Percentiles rank a stretch among this genome's conserved stretches.
Conservation (phyloP, 2,888 invertebrate species). For the Dasypogon diadema region DNA sequence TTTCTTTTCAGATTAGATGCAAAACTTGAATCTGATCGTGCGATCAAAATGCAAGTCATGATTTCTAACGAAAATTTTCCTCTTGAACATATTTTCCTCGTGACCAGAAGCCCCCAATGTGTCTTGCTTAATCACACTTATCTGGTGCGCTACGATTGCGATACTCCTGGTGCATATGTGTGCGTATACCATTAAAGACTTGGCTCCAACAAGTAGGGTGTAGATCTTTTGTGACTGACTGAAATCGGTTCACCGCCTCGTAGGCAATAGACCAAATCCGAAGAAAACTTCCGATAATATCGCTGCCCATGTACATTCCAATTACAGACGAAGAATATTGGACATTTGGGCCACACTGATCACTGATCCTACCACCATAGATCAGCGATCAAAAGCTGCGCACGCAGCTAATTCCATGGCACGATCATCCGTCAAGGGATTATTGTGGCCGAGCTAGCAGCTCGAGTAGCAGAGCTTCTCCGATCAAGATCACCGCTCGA, state of each 20-base stretch:
- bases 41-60: constrained; percentile 22
- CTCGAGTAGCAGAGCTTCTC: constrained; percentile 12
- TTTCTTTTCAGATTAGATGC: too few species aligned
- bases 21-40: not conserved
- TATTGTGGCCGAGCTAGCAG: not conserved
- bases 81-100: constrained; percentile 2
- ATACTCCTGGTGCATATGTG: not conserved
- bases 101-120: constrained; percentile 25
- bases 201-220: constrained; percentile 3
- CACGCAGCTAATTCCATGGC: constrained; percentile 10
- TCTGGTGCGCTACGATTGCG: constrained; percentile 5
- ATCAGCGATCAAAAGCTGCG: not conserved
- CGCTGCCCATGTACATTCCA: not conserved
- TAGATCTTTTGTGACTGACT: constrained; percentile 7
- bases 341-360: not conserved
- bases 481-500: not conserved
- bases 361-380: constrained; percentile 5
- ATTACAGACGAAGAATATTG: not conserved
- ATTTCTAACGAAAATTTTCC: not conserved
- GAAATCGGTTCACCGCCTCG: constrained; percentile 39
- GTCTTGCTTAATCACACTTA: constrained; percentile 23
- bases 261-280: constrained; percentile 41
- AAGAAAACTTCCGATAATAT: constrained; percentile 25
- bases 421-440: constrained; percentile 3
- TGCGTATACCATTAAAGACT: not conserved